Evolutionary conservation across 2,113 vertebrate species (phyloP), one percentile per base, ranked within the genome.

Genomic region (Colius striatus): DNA sequence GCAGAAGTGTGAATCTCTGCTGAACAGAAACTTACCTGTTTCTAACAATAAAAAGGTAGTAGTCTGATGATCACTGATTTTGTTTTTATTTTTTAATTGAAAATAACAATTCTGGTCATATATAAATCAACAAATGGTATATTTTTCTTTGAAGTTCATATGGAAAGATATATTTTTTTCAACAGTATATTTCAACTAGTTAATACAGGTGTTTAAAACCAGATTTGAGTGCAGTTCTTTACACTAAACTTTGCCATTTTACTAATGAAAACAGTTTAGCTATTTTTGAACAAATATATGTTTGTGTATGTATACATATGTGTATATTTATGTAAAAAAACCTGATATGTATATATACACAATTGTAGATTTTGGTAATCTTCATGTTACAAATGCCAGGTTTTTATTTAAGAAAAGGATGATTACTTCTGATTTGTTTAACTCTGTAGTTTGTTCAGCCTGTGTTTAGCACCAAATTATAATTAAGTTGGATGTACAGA

Each of bases 221-320:
- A 23, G 1, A 2, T 55, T 70, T 76, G 32, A 91, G 34, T 72
- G 23, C 18, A 60, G 38, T 32, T 83, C 23, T 83, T 84, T 60
- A 51, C 14, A 20, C 6, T 55, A 26, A 87, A 48, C 22, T 86
- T 87, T 18, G 30, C 43, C 34, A 89, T 84, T 92, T 78, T 84
- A 30, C 16, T 29, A 67, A 2, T 58, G 47, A n/a, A 75, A 51
- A 63, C 68, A 45, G 19, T 27, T 17, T 25, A 73, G 41, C 61
- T 66, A n/a, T n/a, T 0, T 34, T 32, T 0, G 1, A 89, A 61
- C 21, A 66, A 89, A 36, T 57, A 29, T 1, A 2, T 36, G 10
- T 84, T 60, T 84, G 22, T 91, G 10, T 45, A 36, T 1, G 6
- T 70, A n/a, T 9, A 23, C 5, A 3, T 36, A n/a, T 36, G 4